Evolutionary conservation across 2,113 vertebrate genomes (phyloP), one percentile per base, ranked within the genome.

Genomic region (Genyomyrus donnyi): DNA sequence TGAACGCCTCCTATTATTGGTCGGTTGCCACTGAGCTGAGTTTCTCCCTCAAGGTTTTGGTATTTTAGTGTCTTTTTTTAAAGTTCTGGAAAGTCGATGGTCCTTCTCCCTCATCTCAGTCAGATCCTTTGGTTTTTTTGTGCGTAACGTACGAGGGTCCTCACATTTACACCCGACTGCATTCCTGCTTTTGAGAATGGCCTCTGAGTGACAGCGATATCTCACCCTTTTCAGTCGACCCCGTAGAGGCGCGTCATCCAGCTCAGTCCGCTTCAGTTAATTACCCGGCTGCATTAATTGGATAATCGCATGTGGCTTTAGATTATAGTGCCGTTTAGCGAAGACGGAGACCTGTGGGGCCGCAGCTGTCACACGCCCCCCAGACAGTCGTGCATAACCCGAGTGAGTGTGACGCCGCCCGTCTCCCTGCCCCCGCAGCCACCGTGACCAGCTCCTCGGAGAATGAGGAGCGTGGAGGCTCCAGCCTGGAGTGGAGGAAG

Each of bases 391-490:
- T 39, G 35, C 35, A 39, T 39, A 39, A 39, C 35, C 35, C 35
- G 35, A 39, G 35, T 39, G 35, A 39, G 35, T 39, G 35, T 39
- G 35, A 39, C 35, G 35, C 6, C 39, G 3, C 35, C 11, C 13
- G 45, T 52, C 45, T 42, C 49, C 46, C 39, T 58, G 46, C 45
- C 62, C 86, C 8, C 83, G 91, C 94, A 99, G 98, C 98, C 90
- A 98, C 98, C 50, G 97, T 97, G 95, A 99, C 98, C 88, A 99
- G 98, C 92, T 99, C 98, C 35, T 99, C 98, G 90, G 98, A 99
- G 96, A 99, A 99, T 85, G 98, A 99, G 93, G 98, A 99, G 92
- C 98, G 97, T 88, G 97, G 97, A 91, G 95, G 96, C 90, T 98
- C 97, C 92, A 98, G 97, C 94, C 94, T 99, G 93, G 97, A 98